Percentiles rank a stretch among this genome's conserved stretches.
phyloP scores from a whole-genome alignment of 2,888 invertebrate species.

The Phalera bucephala region DNA sequence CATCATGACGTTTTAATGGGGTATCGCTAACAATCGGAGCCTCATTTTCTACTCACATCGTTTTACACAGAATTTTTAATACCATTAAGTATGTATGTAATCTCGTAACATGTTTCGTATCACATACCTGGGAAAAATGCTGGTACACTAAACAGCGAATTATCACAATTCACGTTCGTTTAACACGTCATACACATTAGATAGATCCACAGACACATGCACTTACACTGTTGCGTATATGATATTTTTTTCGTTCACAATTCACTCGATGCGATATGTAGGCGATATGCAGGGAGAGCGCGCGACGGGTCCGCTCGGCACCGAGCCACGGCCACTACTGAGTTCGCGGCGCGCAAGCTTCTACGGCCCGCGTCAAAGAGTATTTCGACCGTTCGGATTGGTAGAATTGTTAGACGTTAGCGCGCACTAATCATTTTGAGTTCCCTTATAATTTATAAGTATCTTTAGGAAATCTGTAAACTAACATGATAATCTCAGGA shows the following conservation, averaged over 20 bases:
- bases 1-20: conserved; percentile 33
- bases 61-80: conserved; percentile 19
- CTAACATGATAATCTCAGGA: no score
- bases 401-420: conserved; percentile 53
- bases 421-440: conserved; percentile 35
- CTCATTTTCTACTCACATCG: conserved; percentile 26
- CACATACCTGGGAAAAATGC: conserved; percentile 40
- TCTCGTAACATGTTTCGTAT: conserved; percentile 17
- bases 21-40: conserved; percentile 28
- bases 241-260: conserved; percentile 53
- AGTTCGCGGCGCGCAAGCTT: conserved; percentile 65
- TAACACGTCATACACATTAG: conserved; percentile 51
- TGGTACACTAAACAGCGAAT: conserved; percentile 28
- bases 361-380: conserved; percentile 60
- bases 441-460: no score
- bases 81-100: conserved; percentile 6
- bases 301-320: conserved; percentile 48
- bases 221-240: conserved; percentile 45
- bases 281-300: conserved; percentile 25
- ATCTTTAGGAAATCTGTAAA: no score
- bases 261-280: conserved; percentile 49
- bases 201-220: conserved; percentile 55
- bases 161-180: conserved; percentile 40
- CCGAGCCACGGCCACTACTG: conserved; percentile 61
- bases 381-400: conserved; percentile 46